phyloP scores from a whole-genome alignment of 1,140 invertebrate species.

The Littorina saxatilis region DNA sequence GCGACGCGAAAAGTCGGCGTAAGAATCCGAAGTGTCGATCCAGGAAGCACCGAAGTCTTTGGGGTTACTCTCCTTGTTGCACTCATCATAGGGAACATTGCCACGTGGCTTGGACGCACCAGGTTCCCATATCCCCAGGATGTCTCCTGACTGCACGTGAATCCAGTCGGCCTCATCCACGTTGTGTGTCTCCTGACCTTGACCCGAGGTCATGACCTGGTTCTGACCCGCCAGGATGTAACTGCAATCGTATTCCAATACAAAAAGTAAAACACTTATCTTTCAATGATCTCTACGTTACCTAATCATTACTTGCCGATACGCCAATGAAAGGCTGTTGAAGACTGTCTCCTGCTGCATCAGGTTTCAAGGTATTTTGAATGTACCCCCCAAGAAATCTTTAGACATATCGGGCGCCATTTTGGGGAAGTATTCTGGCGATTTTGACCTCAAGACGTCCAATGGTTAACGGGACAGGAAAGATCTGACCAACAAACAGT shows the following conservation, averaged over 20 bases:
- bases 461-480: too few species aligned
- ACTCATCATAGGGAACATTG: background rate
- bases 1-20: background rate
- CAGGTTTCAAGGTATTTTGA: too few species aligned
- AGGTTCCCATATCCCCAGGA: background rate
- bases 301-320: too few species aligned
- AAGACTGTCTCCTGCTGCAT: too few species aligned
- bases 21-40: background rate
- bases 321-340: too few species aligned
- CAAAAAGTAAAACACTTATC: too few species aligned
- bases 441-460: too few species aligned
- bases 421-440: too few species aligned
- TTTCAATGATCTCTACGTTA: too few species aligned
- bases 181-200: background rate
- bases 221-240: background rate
- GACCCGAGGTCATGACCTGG: background rate
- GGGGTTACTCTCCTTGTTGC: background rate
- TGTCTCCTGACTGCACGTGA: background rate
- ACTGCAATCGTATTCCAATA: background rate
- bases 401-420: too few species aligned
- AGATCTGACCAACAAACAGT: too few species aligned
- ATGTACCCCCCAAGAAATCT: too few species aligned
- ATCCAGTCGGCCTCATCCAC: constrained; percentile 15
- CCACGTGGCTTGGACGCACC: background rate
- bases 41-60: background rate